These are phyloP conservation scores for Andrena haemorrhoa DNA, from an alignment of 2,888 invertebrate species.

Conservation along the genomic window DNA sequence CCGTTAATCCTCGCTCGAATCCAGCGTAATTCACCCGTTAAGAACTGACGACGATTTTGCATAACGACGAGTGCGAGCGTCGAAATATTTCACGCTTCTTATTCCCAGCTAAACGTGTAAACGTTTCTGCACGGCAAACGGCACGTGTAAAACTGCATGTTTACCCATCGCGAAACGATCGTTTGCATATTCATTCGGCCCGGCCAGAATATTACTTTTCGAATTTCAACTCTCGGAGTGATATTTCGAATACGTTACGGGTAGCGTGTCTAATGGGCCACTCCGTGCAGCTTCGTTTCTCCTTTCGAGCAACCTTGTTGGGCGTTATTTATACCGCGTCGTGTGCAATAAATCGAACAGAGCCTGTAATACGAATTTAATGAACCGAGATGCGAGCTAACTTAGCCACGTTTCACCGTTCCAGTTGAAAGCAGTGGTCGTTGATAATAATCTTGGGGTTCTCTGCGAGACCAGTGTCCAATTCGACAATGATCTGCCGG, in stretches of 20 bases:
- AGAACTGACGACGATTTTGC: not conserved
- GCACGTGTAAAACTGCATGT: conserved; percentile 24
- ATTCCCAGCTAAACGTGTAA: conserved; percentile 10
- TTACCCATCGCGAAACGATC: not conserved
- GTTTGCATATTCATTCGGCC: conserved; percentile 23
- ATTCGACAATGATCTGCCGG: conserved; percentile 97
- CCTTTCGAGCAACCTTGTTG: not conserved
- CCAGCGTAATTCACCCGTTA: conserved; percentile 13
- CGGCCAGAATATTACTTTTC: not conserved
- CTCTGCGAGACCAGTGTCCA: conserved; percentile 93
- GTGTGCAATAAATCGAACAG: conserved; percentile 21
- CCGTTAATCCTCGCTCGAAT: not conserved
- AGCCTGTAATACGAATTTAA: conserved; percentile 19
- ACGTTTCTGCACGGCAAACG: conserved; percentile 6
- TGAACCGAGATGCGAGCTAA: conserved; percentile 28
- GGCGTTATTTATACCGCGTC: conserved; percentile 20
- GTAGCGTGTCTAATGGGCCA: conserved; percentile 29
- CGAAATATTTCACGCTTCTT: conserved; percentile 7
- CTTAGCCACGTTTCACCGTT: conserved; percentile 79
- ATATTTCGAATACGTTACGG: conserved; percentile 28
- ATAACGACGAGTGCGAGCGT: not conserved
- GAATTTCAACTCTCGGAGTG: conserved; percentile 29
- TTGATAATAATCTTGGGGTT: conserved; percentile 90
- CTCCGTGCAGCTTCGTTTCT: conserved; percentile 4
- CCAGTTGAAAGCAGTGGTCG: conserved; percentile 95